These are phyloP conservation scores for Galerucella calmariensis DNA, from an alignment of 2,888 invertebrate genomes.

Conservation along the genomic window DNA sequence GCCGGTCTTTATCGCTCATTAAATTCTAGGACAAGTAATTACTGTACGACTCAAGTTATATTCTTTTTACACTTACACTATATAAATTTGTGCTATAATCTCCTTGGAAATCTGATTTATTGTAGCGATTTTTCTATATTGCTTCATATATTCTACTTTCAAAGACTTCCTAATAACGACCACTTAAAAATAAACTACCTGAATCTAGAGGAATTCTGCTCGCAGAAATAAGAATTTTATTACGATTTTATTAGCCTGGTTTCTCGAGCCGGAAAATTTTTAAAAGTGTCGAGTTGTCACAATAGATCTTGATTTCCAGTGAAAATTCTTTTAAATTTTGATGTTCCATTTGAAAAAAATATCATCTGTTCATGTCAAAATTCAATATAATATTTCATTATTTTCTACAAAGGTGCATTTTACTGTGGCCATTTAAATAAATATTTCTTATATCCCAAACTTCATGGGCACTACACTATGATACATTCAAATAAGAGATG, in stretches of 20 bases:
- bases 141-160: slow-evolving; percentile 1
- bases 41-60: neutral
- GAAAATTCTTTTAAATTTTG: neutral
- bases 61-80: neutral
- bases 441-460: too few species aligned
- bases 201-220: neutral
- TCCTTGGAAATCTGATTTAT: slow-evolving; percentile 8
- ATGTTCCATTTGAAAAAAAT: neutral
- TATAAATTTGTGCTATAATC: neutral
- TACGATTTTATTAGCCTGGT: neutral
- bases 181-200: slow-evolving; percentile 10
- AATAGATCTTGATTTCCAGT: neutral
- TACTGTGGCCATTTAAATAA: too few species aligned
- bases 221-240: slow-evolving; percentile 7
- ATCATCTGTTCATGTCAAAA: too few species aligned
- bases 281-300: neutral
- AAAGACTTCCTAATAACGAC: slow-evolving; percentile 1
- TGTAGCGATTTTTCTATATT: slow-evolving; percentile 7
- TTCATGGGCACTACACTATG: too few species aligned
- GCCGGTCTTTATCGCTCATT: neutral
- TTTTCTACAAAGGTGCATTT: too few species aligned
- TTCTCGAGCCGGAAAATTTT: neutral
- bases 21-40: neutral
- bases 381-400: too few species aligned
- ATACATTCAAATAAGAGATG: too few species aligned